Evolutionary conservation across 2,797 vertebrate genomes (phyloP).

Genomic region (Alfaro cultratus): DNA sequence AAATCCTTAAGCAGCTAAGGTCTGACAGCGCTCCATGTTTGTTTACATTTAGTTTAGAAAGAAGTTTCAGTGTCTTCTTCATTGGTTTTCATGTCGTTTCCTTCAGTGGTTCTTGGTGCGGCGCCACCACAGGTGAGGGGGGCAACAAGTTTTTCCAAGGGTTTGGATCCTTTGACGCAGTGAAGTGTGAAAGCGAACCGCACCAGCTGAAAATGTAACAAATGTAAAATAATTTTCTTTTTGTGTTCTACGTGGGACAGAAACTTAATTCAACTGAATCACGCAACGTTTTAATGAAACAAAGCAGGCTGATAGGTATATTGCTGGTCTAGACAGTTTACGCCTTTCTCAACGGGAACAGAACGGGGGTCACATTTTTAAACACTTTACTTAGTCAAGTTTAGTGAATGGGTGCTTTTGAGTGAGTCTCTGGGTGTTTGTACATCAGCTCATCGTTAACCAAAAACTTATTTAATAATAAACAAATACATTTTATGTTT

Average conservation of each 20-base stretch:
- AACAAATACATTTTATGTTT: not conserved
- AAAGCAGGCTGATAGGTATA: not conserved
- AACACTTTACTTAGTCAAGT: not conserved
- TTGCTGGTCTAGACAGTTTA: not conserved
- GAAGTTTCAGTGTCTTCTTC: too few species aligned
- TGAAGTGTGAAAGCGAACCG: too few species aligned
- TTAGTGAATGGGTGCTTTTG: not conserved
- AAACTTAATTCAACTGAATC: not conserved
- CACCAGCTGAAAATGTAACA: too few species aligned
- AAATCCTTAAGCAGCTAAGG: too few species aligned
- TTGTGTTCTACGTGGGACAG: not conserved
- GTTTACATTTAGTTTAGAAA: too few species aligned
- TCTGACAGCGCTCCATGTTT: too few species aligned
- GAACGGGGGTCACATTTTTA: not conserved
- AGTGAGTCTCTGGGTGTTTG: not conserved
- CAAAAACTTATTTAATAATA: not conserved
- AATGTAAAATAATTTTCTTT: not conserved
- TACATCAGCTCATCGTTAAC: not conserved
- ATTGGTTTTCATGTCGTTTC: too few species aligned
- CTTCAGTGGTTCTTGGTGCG: too few species aligned
- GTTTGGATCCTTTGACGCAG: too few species aligned
- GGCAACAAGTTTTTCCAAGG: too few species aligned
- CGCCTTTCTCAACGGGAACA: not conserved
- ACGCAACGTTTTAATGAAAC: not conserved
- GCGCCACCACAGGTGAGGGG: too few species aligned